These are phyloP conservation scores for Caenorhabditis angaria DNA, from an alignment of 2,888 invertebrate species.

Conservation along the genomic window DNA sequence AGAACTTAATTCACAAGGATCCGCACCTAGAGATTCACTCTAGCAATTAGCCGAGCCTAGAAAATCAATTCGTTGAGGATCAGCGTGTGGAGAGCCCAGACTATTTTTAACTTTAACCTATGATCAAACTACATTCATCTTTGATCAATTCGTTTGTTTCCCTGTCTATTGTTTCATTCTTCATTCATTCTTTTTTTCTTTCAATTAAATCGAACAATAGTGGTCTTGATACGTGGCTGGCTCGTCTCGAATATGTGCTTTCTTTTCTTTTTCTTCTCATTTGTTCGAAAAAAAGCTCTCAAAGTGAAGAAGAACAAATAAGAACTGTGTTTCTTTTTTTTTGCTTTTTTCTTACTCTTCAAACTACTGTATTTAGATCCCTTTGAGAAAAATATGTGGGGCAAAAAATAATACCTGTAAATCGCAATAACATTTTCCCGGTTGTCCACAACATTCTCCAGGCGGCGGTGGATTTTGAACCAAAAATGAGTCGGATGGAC, in stretches of 20 bases:
- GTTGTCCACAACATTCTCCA: conserved; percentile 67
- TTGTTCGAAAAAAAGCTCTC: conserved; percentile 1
- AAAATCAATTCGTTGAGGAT: too few species aligned
- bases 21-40: too few species aligned
- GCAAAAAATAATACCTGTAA: too few species aligned
- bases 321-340: background rate
- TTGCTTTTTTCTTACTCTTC: background rate
- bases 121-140: conserved; percentile 9
- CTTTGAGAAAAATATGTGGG: too few species aligned
- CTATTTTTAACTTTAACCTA: background rate
- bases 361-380: background rate
- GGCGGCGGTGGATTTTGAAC: conserved; percentile 63
- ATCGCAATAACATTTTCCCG: conserved; percentile 54
- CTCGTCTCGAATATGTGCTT: conserved; percentile 21
- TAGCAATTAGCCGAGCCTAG: too few species aligned
- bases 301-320: background rate
- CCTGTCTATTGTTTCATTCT: conserved; percentile 17
- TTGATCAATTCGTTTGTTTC: conserved; percentile 18
- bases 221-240: conserved; percentile 42
- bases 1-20: too few species aligned
- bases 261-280: background rate
- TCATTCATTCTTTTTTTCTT: background rate
- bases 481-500: conserved; percentile 66
- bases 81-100: background rate
- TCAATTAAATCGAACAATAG: conserved; percentile 23